Evolutionary conservation across 2,797 vertebrate species (phyloP), one percentile per base, ranked within the genome.

Genomic region (Eospalax fontanierii): DNA sequence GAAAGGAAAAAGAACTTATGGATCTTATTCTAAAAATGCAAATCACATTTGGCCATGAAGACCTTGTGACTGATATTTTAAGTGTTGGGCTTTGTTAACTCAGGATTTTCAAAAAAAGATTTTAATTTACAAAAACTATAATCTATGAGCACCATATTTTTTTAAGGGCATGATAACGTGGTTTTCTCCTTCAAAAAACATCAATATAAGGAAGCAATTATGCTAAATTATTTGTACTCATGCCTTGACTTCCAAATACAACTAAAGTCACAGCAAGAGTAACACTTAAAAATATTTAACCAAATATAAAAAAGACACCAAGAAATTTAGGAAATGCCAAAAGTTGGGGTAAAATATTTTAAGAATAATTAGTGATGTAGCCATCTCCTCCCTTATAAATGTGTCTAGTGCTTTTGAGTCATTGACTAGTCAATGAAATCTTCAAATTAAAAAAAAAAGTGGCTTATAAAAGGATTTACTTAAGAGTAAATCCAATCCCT

Each of bases 1-100:
- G 65, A 97, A 98, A 98, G 97, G 95, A 98, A 97, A 98, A 97
- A 98, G 19, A 98, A 98, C 97, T 98, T 98, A 98, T n/a, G 26
- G 97, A 92, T 98, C 96, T 96, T 94, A 93, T 93, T 97, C 97
- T 97, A 97, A 96, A 98, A 95, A 95, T 12, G 66, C 97, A 93
- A 28, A 30, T 89, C 97, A 94, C 85, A 95, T 88, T 94, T 96
- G 97, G 97, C 93, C 97, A 93, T 97, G 98, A 98, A 98, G 97
- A 98, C 97, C 97, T 95, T 90, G 97, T 97, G 97, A 4, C 0
- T 71, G 57, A 66, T 97, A 93, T 22, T 95, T 94, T 7, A 96
- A 2, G 16, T 92, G 61, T 66, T 87, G 88, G 94, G 85, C 63
- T 90, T 93, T 96, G 96, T 61, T 96, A 97, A 95, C 54, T 96